Evolutionary conservation across 2,888 invertebrate genomes (phyloP), one percentile per base, ranked within the genome.

Genomic region (Cryptosula pallasiana): DNA sequence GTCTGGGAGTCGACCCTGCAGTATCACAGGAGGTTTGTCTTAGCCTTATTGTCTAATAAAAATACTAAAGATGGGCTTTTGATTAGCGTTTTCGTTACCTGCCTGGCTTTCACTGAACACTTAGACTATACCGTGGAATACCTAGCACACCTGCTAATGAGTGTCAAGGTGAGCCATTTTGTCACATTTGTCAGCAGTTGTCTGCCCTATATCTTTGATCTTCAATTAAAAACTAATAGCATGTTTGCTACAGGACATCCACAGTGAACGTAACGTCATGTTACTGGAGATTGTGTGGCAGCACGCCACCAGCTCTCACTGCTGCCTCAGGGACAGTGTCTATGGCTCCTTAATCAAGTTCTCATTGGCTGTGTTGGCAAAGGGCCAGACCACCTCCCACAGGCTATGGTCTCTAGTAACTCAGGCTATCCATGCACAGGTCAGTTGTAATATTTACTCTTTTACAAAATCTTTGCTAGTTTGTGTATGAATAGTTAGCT

Each of bases 111-210:
- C 32, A 2, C 2, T 32, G 32, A 63, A 3, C n/a, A 63, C 32
- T 32, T 63, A 34, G 63, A 63, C 63, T 63, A 63, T n/a, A 63
- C 63, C 63, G 32, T 63, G 2, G 27, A 2, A 5, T 27, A 27
- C 32, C 32, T 63, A 16, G 13, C 32, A 9, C 29, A 63, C 5
- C 25, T 63, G 13, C 32, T 63, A 3, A 9, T 29, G 63, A 27
- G 32, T 5, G 16, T 16, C 5, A 20, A 63, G 63, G 63, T 63
- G 20, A 3, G 63, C 9, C n/a, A n/a, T n/a, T n/a, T n/a, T n/a
- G n/a, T n/a, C n/a, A n/a, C n/a, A n/a, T n/a, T n/a, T n/a, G n/a
- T n/a, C n/a, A n/a, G n/a, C n/a, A n/a, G n/a, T n/a, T n/a, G n/a
- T n/a, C n/a, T n/a, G n/a, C n/a, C n/a, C n/a, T n/a, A n/a, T n/a